phyloP scores from a whole-genome alignment of 2,113 vertebrate genomes.

The Amia ocellicauda region DNA sequence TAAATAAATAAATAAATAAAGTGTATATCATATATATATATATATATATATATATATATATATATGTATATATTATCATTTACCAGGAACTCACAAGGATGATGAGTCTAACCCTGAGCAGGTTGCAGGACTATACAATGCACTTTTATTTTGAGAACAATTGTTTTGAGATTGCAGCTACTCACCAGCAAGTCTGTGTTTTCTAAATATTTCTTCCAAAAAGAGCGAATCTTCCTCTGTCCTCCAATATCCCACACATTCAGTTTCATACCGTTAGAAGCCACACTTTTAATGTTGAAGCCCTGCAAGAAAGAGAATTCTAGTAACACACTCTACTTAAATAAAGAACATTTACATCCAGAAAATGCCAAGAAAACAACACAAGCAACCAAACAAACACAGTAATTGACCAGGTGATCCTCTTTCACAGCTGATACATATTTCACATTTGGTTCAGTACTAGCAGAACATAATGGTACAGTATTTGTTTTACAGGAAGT shows the following conservation, averaged over 20 bases:
- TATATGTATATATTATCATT: not conserved
- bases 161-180: not conserved
- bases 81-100: not conserved
- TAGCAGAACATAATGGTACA: too few relatives aligned
- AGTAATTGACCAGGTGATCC: too few relatives aligned
- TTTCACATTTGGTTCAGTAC: too few relatives aligned
- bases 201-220: constrained; percentile 83
- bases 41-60: too few relatives aligned
- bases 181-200: constrained; percentile 80
- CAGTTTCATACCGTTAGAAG: constrained; percentile 77
- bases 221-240: constrained; percentile 73
- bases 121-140: not conserved
- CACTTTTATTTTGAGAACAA: not conserved
- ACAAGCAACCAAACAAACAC: too few relatives aligned
- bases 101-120: too few relatives aligned
- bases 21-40: not conserved
- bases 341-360: too few relatives aligned
- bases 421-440: too few relatives aligned
- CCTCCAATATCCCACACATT: constrained; percentile 83
- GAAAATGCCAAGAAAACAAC: too few relatives aligned
- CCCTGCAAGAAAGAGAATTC: constrained; percentile 53
- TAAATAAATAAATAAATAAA: too few relatives aligned
- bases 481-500: too few relatives aligned
- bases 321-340: too few relatives aligned
- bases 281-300: constrained; percentile 82